Evolutionary conservation across 2,113 vertebrate genomes (phyloP), one percentile per base, ranked within the genome.

Genomic region (Gadus chalcogrammus): DNA sequence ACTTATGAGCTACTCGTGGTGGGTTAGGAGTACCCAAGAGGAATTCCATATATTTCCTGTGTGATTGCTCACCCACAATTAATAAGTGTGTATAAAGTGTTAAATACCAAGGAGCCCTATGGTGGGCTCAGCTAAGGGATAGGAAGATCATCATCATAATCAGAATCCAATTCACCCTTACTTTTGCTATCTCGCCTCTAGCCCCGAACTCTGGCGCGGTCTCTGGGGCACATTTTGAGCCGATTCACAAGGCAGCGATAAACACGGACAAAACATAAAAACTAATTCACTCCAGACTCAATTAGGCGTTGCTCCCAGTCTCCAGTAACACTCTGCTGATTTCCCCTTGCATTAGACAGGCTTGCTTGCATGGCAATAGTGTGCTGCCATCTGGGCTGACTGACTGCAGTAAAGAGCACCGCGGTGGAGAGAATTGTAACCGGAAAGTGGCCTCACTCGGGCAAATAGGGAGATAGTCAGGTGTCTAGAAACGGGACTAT

Each of bases 231-330:
- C 56, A 18, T 66, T 63, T 72, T 67, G 31, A 4, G 20, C 71
- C 67, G 67, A 68, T 64, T 79, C 76, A 42, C 20, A 42, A 73
- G 68, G 73, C 77, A 67, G 72, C 73, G 71, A 73, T 75, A 80
- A 79, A 78, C 67, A 63, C 67, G 74, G 77, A 82, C 48, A 52
- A 83, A 89, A 88, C 78, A 77, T 78, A 48, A 78, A 71, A 84
- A 71, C 85, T 82, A 86, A 85, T 90, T 85, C 79, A 86, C 78
- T 85, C 84, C 73, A 88, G 84, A 86, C 80, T 84, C 76, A 77
- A 83, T 80, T 75, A 85, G 83, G 61, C 11, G 55, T 58, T 78
- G 76, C 78, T 78, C 77, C 88, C 86, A 42, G 78, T 70, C 28
- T 64, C 79, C 72, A 15, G 72, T 81, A 81, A 79, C 66, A 62